A percentile compares a stretch with the other conserved stretches of the same genome.
These are phyloP conservation scores for Melinopterus prodromus DNA, from an alignment of 2,888 invertebrate genomes.

Conservation along the genomic window DNA sequence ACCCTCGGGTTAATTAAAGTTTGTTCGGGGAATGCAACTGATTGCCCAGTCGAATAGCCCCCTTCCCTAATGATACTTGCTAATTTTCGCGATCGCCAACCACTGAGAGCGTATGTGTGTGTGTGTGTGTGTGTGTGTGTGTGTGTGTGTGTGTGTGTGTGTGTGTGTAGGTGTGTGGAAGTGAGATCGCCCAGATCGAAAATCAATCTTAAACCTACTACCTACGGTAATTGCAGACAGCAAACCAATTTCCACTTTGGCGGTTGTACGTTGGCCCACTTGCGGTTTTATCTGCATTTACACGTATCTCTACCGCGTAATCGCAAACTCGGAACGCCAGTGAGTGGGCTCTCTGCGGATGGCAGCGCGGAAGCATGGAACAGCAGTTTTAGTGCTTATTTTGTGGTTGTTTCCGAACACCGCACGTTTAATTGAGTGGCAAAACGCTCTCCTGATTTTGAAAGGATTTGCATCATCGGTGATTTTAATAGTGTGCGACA, in stretches of 20 bases:
- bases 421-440: no score
- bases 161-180: not conserved
- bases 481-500: no score
- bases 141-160: not conserved
- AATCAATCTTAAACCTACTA: slow-evolving; percentile 16
- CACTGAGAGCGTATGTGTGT: not conserved
- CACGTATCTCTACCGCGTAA: not conserved
- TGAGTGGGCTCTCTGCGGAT: not conserved
- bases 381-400: no score
- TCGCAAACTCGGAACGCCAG: not conserved
- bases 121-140: not conserved
- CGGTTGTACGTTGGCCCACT: not conserved
- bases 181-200: slow-evolving; percentile 7
- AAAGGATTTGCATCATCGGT: no score
- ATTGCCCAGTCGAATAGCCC: not conserved
- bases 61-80: slow-evolving; percentile 13
- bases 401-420: no score
- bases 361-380: no score
- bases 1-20: slow-evolving; percentile 18
- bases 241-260: slow-evolving; percentile 5
- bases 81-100: not conserved
- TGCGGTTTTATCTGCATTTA: not conserved
- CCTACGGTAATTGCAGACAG: not conserved
- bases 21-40: slow-evolving; percentile 13
- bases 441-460: no score